A percentile compares a stretch with the other conserved stretches of the same genome.
Evolutionary conservation across 1,140 invertebrate species (phyloP).

Genomic region (Tetramorium alpestre): DNA sequence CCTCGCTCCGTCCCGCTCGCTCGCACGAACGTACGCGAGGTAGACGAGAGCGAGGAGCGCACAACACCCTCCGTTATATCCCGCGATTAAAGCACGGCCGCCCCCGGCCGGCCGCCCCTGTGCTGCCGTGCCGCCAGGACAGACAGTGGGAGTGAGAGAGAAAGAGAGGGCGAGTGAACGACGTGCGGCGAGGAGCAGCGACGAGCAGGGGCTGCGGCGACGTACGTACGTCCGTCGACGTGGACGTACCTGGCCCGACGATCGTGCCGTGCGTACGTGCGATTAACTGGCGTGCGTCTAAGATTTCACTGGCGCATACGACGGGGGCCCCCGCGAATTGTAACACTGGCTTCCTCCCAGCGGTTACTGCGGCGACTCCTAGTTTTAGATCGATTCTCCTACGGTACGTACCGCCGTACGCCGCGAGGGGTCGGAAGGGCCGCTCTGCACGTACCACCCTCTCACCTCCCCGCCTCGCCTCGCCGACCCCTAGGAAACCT

Average conservation of each 20-base stretch:
- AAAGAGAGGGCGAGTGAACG: constrained; percentile 11
- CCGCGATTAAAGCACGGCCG: constrained; percentile 48
- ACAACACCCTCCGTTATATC: constrained; percentile 54
- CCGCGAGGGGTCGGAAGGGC: constrained; percentile 61
- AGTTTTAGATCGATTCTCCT: constrained; percentile 85
- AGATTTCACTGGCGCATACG: constrained; percentile 79
- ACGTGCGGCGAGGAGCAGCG: background rate
- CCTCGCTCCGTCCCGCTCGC: constrained; percentile 42
- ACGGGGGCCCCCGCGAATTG: constrained; percentile 76
- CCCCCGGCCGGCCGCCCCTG: constrained; percentile 53
- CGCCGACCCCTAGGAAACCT: constrained; percentile 67
- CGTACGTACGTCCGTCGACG: constrained; percentile 52
- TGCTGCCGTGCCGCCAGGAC: constrained; percentile 29
- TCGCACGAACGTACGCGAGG: constrained; percentile 46
- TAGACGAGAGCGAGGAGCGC: constrained; percentile 46
- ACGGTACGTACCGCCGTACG: constrained; percentile 77
- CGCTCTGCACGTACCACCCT: constrained; percentile 53
- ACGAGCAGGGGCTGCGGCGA: constrained; percentile 47
- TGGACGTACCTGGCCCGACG: constrained; percentile 55
- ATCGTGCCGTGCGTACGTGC: constrained; percentile 69
- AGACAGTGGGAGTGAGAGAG: constrained; percentile 12
- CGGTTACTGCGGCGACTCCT: constrained; percentile 85
- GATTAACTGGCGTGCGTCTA: constrained; percentile 74
- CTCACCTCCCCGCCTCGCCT: constrained; percentile 49
- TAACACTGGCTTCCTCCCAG: constrained; percentile 83